Evolutionary conservation across 2,888 invertebrate species (phyloP), one percentile per base, ranked within the genome.

Genomic region (Hypselothyrea guttata): DNA sequence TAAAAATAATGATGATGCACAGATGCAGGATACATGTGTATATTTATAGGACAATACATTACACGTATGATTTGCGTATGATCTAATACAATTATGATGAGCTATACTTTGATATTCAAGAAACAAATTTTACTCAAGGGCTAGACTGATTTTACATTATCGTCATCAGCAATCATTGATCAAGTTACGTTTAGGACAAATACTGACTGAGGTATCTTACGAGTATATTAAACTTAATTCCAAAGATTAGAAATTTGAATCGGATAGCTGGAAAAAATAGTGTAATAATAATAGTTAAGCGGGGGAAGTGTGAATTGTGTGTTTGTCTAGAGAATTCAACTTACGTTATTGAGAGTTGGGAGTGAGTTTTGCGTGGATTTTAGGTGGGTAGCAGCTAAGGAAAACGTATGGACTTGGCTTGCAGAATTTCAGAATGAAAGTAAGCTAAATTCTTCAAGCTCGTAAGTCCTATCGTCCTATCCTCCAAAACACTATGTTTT

Each of bases 361-460:
- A 12, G 31, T 41, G 38, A 33, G 33, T 13, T 15, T 18, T 30
- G 55, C 56, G 40, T 33, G 30, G 44, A 35, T 35, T 37, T 42
- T 38, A 8, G 8, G 38, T 38, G 4, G 7, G 15, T 12, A 11
- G 42, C 41, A 18, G 11, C 22, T 12, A 22, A 12, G 28, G 15
- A 11, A 12, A 34, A 34, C 37, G 12, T 27, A 42, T 22, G 44
- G 73, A 76, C 70, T 76, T 74, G 59, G 77, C 84, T 76, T 84
- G 81, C 33, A 79, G 81, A 77, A 84, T 74, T 79, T 70, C 42
- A 53, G 51, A 41, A 38, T 52, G 7, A 15, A 30, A 31, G n/a
- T 16, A 28, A 45, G 33, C 18, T 35, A 68, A 71, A 73, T 71
- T 84, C 84, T 84, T 76, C 74, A 75, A 83, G 69, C 71, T 62